phyloP scores from a whole-genome alignment of 2,888 invertebrate genomes.

The Macropis europaea region DNA sequence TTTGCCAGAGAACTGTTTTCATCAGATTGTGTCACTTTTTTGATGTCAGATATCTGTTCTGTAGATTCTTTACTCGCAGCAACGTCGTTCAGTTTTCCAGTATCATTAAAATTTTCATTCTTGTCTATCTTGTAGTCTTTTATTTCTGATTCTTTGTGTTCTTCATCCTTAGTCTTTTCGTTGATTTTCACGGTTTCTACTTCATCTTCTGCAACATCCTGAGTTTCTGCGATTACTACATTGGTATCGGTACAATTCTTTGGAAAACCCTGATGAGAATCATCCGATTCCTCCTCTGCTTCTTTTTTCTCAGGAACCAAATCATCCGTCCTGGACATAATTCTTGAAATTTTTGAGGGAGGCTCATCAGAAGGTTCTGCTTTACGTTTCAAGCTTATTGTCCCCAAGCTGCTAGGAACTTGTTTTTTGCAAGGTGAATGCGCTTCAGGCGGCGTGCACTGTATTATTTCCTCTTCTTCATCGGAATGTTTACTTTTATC shows the following conservation, averaged over 20 bases:
- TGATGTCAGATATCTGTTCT: neutral
- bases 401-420: neutral
- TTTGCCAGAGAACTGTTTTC: slow-evolving; percentile 3
- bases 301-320: neutral
- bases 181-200: neutral
- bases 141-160: neutral
- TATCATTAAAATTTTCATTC: slow-evolving; percentile 37
- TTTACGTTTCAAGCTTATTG: slow-evolving; percentile 51
- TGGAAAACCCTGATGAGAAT: slow-evolving; percentile 20
- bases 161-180: slow-evolving; percentile 13
- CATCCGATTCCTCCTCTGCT: slow-evolving; percentile 24
- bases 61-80: slow-evolving; percentile 2
- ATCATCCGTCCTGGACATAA: slow-evolving; percentile 22
- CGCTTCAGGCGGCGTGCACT: slow-evolving; percentile 56
- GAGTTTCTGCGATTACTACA: slow-evolving; percentile 60
- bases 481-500: slow-evolving; percentile 15
- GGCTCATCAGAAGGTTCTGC: slow-evolving; percentile 49
- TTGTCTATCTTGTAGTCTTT: slow-evolving; percentile 38
- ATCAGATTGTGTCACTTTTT: neutral
- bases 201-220: slow-evolving; percentile 34
- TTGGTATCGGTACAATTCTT: slow-evolving; percentile 5
- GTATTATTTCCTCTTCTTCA: slow-evolving; percentile 60
- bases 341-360: slow-evolving; percentile 45
- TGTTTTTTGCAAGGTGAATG: slow-evolving; percentile 42
- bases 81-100: slow-evolving; percentile 2